These are phyloP conservation scores for Cryptoleucopteryx plumbea DNA, from an alignment of 2,113 vertebrate genomes.

Conservation along the genomic window DNA sequence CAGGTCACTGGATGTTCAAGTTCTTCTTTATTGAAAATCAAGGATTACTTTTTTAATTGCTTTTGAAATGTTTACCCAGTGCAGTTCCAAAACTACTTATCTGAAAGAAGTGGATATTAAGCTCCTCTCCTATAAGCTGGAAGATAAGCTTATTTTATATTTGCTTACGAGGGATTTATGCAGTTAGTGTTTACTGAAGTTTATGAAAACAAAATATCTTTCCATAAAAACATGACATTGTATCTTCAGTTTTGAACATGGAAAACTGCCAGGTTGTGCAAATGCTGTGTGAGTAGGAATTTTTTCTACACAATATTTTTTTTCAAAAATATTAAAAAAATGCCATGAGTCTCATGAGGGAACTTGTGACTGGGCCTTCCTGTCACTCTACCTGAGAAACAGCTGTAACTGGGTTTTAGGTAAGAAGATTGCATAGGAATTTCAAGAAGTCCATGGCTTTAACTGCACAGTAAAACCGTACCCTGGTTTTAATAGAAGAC, in stretches of 20 bases:
- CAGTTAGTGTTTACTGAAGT: conserved; percentile 19
- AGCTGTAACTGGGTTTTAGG: fast-evolving
- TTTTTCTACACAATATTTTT: not conserved
- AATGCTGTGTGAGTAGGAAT: not conserved
- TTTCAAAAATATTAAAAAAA: not conserved
- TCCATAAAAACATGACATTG: not conserved
- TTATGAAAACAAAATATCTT: conserved; percentile 21
- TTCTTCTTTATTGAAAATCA: not conserved
- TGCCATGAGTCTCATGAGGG: fast-evolving
- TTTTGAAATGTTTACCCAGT: conserved; percentile 7
- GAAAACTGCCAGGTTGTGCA: not conserved
- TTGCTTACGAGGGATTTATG: conserved; percentile 3
- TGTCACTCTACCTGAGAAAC: not conserved
- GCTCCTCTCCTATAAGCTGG: not conserved
- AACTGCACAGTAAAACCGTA: not conserved
- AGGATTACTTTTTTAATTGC: conserved; percentile 23
- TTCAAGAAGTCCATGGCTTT: not conserved
- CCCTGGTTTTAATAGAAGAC: not conserved
- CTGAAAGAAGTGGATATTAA: conserved; percentile 30
- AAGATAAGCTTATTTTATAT: conserved; percentile 38
- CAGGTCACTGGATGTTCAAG: not conserved
- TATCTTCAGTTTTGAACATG: not conserved
- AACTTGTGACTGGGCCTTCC: not conserved
- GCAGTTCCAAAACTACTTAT: not conserved
- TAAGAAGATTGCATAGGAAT: not conserved